Percentiles rank a stretch among this genome's conserved stretches.
Evolutionary conservation across 2,888 invertebrate genomes (phyloP).

Genomic region (Patella ulyssiponensis): DNA sequence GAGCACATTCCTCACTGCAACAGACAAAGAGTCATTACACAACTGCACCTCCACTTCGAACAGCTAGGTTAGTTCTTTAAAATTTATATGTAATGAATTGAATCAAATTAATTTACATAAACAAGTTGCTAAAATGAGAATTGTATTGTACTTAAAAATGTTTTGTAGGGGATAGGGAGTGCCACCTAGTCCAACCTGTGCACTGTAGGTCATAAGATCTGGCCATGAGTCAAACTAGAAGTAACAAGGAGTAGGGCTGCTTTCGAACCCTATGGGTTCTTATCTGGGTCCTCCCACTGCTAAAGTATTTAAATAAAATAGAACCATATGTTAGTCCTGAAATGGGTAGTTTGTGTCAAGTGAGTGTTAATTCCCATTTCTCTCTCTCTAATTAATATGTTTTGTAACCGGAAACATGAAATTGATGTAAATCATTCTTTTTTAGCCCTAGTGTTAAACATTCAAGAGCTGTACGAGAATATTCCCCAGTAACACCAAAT

Average conservation of each 20-base stretch:
- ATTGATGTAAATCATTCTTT: neutral
- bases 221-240: too few species aligned
- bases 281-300: too few species aligned
- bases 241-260: too few species aligned
- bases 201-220: too few species aligned
- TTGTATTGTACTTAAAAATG: neutral
- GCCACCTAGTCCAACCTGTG: too few species aligned
- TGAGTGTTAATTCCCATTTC: too few species aligned
- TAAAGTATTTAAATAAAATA: too few species aligned
- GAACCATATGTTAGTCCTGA: too few species aligned
- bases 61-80: conserved; percentile 11
- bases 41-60: neutral
- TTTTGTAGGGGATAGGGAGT: neutral
- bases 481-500: neutral
- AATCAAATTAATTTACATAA: neutral
- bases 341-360: too few species aligned
- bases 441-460: neutral
- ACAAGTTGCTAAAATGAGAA: neutral
- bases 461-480: neutral
- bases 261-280: too few species aligned
- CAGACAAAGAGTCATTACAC: neutral
- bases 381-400: too few species aligned
- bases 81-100: neutral
- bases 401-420: too few species aligned
- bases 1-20: conserved; percentile 42